Base-by-base conservation (phyloP, 92 coral and sea anemone species). In the Anthopleura xanthogrammica region DNA sequence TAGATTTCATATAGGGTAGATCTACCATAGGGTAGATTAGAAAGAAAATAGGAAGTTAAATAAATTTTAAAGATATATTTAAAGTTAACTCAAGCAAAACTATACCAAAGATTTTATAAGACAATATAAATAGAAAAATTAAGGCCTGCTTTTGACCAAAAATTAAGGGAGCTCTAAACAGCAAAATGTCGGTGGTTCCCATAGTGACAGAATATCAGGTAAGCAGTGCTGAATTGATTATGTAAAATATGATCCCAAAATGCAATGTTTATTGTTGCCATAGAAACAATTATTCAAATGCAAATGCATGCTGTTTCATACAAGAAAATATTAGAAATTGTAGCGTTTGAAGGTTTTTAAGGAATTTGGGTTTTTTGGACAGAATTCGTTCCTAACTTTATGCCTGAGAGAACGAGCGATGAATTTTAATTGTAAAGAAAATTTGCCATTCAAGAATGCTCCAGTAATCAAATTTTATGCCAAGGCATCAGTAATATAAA, bases 81-180 rank as follows among this genome's bases (percentile, higher is more conserved):
- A 12, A 68, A 36, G 74, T 68, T 11, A 20, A 36, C 46, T 7
- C 24, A 62, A 62, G 36, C 36, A 1, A n/a, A 62, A 62, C 12
- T 20, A n/a, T 20, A 20, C 12, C 19, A 20, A 20, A 62, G 39
- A 24, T 68, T 68, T 68, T 68, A 68, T 68, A 68, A 68, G 0
- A 20, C 8, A 65, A n/a, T 24, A 68, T 68, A n/a, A 2, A 68
- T 68, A 23, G 19, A 29, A 24, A 62, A 5, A 19, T 0, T 62
- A 62, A 68, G 74, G 74, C 74, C 42, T 68, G 74, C 17, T 68
- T 29, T 68, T 12, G 74, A 68, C 42, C 12, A 68, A 68, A 54
- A 68, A 9, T 68, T 12, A 68, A 68, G 42, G 74, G 42, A 24
- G 74, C 74, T 29, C 12, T 23, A 62, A n/a, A 20, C 41, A 54